Percentiles rank a stretch among this genome's conserved stretches.
Evolutionary conservation across 2,888 invertebrate species (phyloP).

Genomic region (Alentia gelatinosa): DNA sequence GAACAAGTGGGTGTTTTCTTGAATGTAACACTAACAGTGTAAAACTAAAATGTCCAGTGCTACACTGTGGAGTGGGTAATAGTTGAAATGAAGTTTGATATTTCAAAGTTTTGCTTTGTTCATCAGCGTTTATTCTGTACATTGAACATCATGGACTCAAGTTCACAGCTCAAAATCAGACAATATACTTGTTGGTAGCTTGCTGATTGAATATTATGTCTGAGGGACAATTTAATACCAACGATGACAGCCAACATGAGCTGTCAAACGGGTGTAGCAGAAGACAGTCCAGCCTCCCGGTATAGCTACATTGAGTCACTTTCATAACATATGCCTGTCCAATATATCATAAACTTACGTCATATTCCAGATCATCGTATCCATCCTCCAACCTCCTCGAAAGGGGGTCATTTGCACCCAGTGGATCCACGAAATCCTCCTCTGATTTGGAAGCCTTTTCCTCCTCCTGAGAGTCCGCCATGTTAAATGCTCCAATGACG

Average conservation of each 20-base stretch:
- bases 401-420: slow-evolving; percentile 59
- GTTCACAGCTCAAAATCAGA: no score
- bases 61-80: no score
- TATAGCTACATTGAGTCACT: neutral
- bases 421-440: slow-evolving; percentile 62
- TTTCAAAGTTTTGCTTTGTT: no score
- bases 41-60: no score
- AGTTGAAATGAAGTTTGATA: no score
- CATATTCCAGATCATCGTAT: slow-evolving; percentile 62
- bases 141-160: no score
- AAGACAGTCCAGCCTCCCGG: neutral
- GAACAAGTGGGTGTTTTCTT: no score
- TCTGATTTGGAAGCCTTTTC: slow-evolving; percentile 35
- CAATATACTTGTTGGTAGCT: no score
- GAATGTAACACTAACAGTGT: no score
- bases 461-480: slow-evolving; percentile 51
- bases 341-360: slow-evolving; percentile 54
- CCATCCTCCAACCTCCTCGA: slow-evolving; percentile 56
- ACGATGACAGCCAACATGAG: neutral
- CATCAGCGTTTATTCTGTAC: no score
- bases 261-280: slow-evolving; percentile 35
- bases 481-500: neutral
- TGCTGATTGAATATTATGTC: no score
- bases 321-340: neutral
- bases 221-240: no score